These are phyloP conservation scores for Blastobasis lacticolella DNA, from an alignment of 2,888 invertebrate species.

Conservation along the genomic window DNA sequence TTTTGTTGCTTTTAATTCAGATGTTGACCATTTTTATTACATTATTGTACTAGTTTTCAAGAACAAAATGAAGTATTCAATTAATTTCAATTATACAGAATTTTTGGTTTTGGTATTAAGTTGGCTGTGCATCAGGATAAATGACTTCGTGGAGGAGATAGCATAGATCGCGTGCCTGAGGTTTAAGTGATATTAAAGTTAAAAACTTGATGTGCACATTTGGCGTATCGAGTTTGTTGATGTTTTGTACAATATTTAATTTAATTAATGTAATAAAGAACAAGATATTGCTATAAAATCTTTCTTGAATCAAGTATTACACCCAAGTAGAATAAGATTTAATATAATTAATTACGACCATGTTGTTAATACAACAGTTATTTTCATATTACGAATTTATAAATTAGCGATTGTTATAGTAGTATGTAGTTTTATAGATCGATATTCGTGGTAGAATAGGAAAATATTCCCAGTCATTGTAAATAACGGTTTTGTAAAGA, in stretches of 20 bases:
- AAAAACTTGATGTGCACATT: slow-evolving; percentile 12
- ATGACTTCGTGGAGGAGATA: too few species aligned
- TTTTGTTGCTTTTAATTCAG: too few species aligned
- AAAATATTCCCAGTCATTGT: not conserved
- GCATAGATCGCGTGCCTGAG: too few species aligned
- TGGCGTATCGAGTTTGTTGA: slow-evolving; percentile 49
- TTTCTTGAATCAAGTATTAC: slow-evolving; percentile 41
- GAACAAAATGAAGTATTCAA: too few species aligned
- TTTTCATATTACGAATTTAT: slow-evolving; percentile 66
- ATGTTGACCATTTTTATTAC: not conserved
- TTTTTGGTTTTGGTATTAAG: too few species aligned
- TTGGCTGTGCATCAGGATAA: too few species aligned
- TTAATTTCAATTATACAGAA: too few species aligned
- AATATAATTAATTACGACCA: slow-evolving; percentile 35
- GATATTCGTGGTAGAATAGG: slow-evolving; percentile 25
- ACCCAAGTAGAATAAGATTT: slow-evolving; percentile 55
- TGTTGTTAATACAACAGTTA: slow-evolving; percentile 11
- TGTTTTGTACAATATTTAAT: slow-evolving; percentile 53
- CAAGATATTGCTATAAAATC: slow-evolving; percentile 5
- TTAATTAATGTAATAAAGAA: slow-evolving; percentile 28
- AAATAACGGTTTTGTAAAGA: slow-evolving; percentile 1
- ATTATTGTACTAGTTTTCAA: too few species aligned
- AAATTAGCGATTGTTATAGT: slow-evolving; percentile 58
- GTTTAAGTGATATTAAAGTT: too few species aligned
- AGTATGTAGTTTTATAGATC: slow-evolving; percentile 52